A percentile compares a stretch with the other conserved stretches of the same genome.
Evolutionary conservation across 1,140 invertebrate species (phyloP).

Genomic region (Anastrepha obliqua): DNA sequence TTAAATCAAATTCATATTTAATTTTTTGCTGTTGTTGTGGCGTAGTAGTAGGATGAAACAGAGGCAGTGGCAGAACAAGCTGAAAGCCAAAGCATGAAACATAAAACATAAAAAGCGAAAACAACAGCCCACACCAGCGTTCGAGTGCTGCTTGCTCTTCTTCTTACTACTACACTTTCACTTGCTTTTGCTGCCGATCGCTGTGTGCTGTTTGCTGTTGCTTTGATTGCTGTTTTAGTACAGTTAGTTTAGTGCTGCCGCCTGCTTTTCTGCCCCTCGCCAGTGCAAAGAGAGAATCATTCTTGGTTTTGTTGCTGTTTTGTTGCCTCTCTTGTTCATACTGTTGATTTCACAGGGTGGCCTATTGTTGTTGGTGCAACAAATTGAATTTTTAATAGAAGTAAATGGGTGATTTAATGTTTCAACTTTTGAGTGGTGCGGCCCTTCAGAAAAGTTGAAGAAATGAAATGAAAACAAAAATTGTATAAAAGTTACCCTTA

Average conservation of each 20-base stretch:
- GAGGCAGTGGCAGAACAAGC: not conserved
- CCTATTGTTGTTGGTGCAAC: conserved; percentile 16
- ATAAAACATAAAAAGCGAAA: not conserved
- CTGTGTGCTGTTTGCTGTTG: not conserved
- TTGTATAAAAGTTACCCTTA: not conserved
- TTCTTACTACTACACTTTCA: not conserved
- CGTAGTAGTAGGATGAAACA: not conserved
- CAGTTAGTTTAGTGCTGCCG: not conserved
- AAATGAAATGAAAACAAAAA: not conserved
- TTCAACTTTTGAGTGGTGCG: conserved; percentile 35
- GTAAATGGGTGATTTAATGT: conserved; percentile 44
- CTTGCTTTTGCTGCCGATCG: not conserved
- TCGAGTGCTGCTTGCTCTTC: not conserved
- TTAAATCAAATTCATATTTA: conserved; percentile 56
- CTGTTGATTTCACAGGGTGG: not conserved
- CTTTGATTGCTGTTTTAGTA: conserved; percentile 7
- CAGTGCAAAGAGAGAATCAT: not conserved
- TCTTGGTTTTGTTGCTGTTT: not conserved
- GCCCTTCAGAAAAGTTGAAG: not conserved
- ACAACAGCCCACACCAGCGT: not conserved
- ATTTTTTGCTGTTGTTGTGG: not conserved
- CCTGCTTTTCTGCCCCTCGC: not conserved
- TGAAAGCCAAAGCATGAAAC: not conserved
- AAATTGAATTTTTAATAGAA: conserved; percentile 53
- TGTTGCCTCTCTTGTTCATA: not conserved